Base-by-base conservation (phyloP, 2,888 invertebrate species). In the Andrena chrysosceles region DNA sequence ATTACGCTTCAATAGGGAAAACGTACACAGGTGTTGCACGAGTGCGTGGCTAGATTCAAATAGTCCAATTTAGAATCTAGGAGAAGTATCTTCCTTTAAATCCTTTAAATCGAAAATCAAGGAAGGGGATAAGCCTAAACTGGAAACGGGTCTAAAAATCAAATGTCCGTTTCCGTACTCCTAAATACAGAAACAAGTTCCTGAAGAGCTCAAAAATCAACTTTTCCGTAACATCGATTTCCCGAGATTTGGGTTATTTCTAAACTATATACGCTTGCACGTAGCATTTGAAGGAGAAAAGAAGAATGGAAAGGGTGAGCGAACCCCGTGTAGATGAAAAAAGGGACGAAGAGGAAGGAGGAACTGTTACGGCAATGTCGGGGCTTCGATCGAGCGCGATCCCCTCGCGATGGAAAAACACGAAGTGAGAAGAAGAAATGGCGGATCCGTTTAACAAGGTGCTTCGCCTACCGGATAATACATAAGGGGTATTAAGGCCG, bases 401-500 rank as follows among this genome's bases (percentile, higher is more conserved):
- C 69, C 66, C 42, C 73, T 20, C 64, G 59, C 56, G 56, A 56
- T 69, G 56, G 74, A 78, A 85, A 76, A 80, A 83, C 74, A 80
- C 68, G 76, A 83, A 81, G 85, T 74, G 85, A 85, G 83, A 85
- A 83, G 76, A 81, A 85, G 83, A 84, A 84, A 85, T 80, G 85
- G 83, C 77, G 85, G 79, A 82, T 86, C 80, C 85, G 81, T 87
- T 86, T 87, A 86, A 87, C 84, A 84, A 87, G 86, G 85, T 86
- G 81, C 81, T 84, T 85, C 88, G 85, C 87, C 88, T 89, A 85
- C 88, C 86, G 87, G 88, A 89, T 91, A 89, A 91, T 90, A 89
- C 90, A 89, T 89, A 90, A 90, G 89, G 88, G 85, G 89, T 89
- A 89, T 91, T 90, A 91, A 90, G 89, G 83, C 88, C 86, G 85